These are phyloP conservation scores for Megaceryle maxima DNA, from an alignment of 2,113 vertebrate species.

Conservation along the genomic window DNA sequence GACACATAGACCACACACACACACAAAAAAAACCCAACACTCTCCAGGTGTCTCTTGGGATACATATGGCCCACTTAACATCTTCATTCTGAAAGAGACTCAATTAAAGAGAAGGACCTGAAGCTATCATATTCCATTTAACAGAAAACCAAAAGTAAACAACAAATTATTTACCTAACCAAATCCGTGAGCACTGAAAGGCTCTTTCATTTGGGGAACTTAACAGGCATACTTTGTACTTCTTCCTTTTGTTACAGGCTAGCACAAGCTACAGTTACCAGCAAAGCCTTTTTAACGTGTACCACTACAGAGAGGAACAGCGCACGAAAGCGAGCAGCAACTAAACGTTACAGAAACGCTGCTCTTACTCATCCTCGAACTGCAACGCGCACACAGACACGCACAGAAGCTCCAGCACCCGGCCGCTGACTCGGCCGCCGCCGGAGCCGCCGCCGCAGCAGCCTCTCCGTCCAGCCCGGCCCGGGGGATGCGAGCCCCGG, in stretches of 20 bases:
- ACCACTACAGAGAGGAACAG: background rate
- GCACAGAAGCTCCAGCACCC: background rate
- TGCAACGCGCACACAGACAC: background rate
- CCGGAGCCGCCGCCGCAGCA: background rate
- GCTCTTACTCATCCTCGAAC: background rate
- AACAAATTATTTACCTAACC: background rate
- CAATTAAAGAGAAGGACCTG: background rate
- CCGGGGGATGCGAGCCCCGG: background rate
- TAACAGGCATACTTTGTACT: fast-evolving
- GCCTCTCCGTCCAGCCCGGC: background rate
- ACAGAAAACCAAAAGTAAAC: background rate
- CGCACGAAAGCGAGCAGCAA: background rate
- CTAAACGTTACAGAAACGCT: background rate
- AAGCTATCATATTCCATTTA: background rate
- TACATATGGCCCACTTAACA: background rate
- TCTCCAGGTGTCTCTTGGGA: background rate
- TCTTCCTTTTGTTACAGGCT: background rate
- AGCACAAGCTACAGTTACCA: background rate
- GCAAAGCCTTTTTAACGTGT: background rate
- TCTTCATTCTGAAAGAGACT: background rate
- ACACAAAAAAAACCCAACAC: background rate
- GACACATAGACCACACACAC: background rate
- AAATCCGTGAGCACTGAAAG: fast-evolving
- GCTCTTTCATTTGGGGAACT: background rate
- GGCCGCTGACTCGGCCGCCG: background rate